Base-by-base conservation (phyloP, 2,797 vertebrate genomes). In the Emys orbicularis region DNA sequence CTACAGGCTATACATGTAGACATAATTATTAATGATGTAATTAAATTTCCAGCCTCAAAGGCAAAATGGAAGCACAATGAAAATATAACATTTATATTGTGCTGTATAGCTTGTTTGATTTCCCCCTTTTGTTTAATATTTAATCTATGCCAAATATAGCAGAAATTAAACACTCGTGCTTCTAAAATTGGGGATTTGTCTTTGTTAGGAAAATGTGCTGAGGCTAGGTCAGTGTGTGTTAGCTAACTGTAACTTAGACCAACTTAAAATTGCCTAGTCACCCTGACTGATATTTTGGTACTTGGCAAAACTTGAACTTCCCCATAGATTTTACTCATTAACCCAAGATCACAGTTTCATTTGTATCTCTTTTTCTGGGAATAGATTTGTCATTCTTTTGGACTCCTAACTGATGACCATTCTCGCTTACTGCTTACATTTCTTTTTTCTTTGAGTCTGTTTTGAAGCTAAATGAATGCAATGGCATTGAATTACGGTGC, bases 1-100 rank as follows among this genome's bases (percentile, higher is more conserved):
- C 89, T 94, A 56, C 84, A 54, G 49, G 80, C 92, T 94, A 81
- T 94, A 97, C 96, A 95, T 93, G 90, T 90, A 92, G 94, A 80
- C 93, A 94, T 95, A 61, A 11, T 98, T 98, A 98, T 97, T 98
- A 97, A 98, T 95, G 96, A 72, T 96, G 79, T 96, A 98, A 98
- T 98, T 98, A 97, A 97, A 89, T 92, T 97, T 97, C 90, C 87
- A 95, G 96, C 88, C 94, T 93, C 96, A 93, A 96, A 97, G 94
- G 84, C 95, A 96, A 95, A 97, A 85, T 86, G 93, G 81, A 95
- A 86, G 92, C 93, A 79, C 52, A 50, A n/a, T 81, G 95, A 95
- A 97, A 96, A 96, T 95, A 91, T 90, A 81, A 81, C 94, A 96
- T 93, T 98, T 96, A 97, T 97, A 96, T 90, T 91, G 93, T 96